phyloP scores from a whole-genome alignment of 1,140 invertebrate species.

The Stegodyphus mimosarum region DNA sequence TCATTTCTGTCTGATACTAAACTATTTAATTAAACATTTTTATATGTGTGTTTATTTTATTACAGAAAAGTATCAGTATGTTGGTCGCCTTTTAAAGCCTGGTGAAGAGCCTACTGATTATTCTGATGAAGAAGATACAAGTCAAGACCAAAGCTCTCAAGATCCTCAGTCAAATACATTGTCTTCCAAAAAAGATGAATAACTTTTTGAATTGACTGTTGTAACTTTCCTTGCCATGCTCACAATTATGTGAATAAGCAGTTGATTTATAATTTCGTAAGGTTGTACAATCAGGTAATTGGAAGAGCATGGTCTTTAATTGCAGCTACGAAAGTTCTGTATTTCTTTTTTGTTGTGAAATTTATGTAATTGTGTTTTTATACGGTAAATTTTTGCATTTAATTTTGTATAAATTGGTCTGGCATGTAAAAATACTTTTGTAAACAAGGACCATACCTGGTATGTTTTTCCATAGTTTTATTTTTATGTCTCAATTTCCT shows the following conservation, averaged over 20 bases:
- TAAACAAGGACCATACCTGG: not conserved
- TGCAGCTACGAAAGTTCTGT: slow-evolving; percentile 11
- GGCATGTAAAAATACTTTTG: slow-evolving; percentile 2
- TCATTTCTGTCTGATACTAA: no score
- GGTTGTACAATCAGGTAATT: not conserved
- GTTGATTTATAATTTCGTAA: not conserved
- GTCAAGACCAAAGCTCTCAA: slow-evolving; percentile 69
- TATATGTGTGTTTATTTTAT: slow-evolving; percentile 63
- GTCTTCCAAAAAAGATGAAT: slow-evolving; percentile 49
- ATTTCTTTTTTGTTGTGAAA: not conserved
- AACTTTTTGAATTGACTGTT: not conserved
- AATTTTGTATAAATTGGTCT: slow-evolving; percentile 13
- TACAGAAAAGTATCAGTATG: slow-evolving; percentile 93
- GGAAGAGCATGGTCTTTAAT: not conserved
- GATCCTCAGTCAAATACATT: slow-evolving; percentile 14
- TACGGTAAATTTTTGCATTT: slow-evolving; percentile 19
- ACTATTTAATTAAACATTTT: no score
- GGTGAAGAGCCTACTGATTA: slow-evolving; percentile 92
- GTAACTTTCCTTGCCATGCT: not conserved
- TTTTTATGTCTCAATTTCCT: not conserved
- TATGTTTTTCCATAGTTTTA: slow-evolving; percentile 11
- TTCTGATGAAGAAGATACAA: slow-evolving; percentile 79
- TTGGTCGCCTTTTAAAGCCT: slow-evolving; percentile 90
- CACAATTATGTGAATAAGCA: not conserved
- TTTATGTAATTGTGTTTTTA: slow-evolving; percentile 22